These are phyloP conservation scores for Palythoa heliodiscus DNA, from an alignment of 92 coral and sea anemone genomes.

Conservation along the genomic window DNA sequence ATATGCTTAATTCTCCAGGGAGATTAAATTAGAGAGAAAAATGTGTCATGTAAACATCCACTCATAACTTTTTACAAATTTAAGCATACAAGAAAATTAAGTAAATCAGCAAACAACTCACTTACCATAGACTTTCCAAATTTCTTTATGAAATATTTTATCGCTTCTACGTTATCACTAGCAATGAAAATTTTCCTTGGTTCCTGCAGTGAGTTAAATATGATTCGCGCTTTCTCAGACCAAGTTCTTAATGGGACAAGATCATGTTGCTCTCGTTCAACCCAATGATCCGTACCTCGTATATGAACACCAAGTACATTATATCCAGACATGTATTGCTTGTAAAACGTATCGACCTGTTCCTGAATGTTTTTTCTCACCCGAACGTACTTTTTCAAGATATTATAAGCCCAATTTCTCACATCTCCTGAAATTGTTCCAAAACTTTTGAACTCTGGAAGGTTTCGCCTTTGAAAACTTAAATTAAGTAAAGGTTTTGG, in stretches of 20 bases:
- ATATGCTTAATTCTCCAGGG: no score
- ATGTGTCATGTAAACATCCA: no score
- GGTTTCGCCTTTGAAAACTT: conserved; percentile 53
- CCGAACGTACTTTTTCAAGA: conserved; percentile 48
- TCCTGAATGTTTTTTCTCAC: conserved; percentile 45
- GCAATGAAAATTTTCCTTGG: conserved; percentile 78
- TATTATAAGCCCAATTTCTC: conserved; percentile 49
- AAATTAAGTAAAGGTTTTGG: conserved; percentile 45
- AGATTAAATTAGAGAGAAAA: no score
- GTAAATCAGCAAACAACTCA: background rate
- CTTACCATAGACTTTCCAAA: conserved; percentile 65
- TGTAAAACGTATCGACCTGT: conserved; percentile 49
- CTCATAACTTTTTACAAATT: no score
- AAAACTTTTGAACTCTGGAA: conserved; percentile 39
- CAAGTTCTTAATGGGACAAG: conserved; percentile 60
- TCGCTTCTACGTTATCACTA: conserved; percentile 67
- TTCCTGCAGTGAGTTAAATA: conserved; percentile 46
- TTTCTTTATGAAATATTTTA: conserved; percentile 48
- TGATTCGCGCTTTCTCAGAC: conserved; percentile 54
- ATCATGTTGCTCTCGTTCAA: conserved; percentile 47
- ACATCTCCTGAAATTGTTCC: conserved; percentile 52
- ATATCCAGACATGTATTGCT: conserved; percentile 47
- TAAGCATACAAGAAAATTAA: no score
- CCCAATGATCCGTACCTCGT: conserved; percentile 80
- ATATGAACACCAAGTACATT: conserved; percentile 80